Percentiles rank a stretch among this genome's conserved stretches.
These are phyloP conservation scores for Paralichthys olivaceus DNA, from an alignment of 2,113 vertebrate species.

Conservation along the genomic window DNA sequence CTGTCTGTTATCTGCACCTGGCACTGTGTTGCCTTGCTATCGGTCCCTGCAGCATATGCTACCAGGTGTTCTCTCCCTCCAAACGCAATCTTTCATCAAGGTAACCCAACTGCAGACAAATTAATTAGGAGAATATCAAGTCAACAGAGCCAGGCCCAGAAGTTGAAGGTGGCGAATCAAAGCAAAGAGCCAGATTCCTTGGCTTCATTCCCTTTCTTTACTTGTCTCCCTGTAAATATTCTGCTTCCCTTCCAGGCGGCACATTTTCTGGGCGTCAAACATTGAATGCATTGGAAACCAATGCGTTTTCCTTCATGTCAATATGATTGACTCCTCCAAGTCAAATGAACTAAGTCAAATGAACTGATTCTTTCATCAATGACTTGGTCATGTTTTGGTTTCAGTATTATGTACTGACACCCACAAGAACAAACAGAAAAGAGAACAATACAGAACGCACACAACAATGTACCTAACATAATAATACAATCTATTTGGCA, in stretches of 20 bases:
- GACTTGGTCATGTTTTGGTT: not conserved
- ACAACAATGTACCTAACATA: too few species aligned
- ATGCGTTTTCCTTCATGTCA: not conserved
- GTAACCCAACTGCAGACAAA: conserved; percentile 77
- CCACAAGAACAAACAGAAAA: not conserved
- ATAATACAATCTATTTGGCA: not conserved
- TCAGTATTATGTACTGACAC: not conserved
- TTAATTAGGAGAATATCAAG: conserved; percentile 74
- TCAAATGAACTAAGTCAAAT: not conserved
- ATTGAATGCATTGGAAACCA: conserved; percentile 1
- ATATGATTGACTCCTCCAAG: not conserved
- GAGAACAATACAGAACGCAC: not conserved
- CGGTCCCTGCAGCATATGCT: conserved; percentile 79
- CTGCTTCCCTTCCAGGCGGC: not conserved
- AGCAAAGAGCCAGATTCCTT: conserved; percentile 66
- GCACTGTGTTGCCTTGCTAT: conserved; percentile 62
- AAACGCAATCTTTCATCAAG: conserved; percentile 73
- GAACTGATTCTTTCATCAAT: not conserved
- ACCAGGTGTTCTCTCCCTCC: conserved; percentile 79
- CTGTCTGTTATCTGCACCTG: conserved; percentile 72
- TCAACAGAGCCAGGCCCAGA: conserved; percentile 62
- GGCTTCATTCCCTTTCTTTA: conserved; percentile 46
- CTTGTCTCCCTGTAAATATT: conserved; percentile 25
- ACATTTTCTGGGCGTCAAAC: conserved; percentile 11
- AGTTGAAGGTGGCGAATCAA: conserved; percentile 70